Evolutionary conservation across 2,888 invertebrate genomes (phyloP).

Genomic region (Drosophila rellima): DNA sequence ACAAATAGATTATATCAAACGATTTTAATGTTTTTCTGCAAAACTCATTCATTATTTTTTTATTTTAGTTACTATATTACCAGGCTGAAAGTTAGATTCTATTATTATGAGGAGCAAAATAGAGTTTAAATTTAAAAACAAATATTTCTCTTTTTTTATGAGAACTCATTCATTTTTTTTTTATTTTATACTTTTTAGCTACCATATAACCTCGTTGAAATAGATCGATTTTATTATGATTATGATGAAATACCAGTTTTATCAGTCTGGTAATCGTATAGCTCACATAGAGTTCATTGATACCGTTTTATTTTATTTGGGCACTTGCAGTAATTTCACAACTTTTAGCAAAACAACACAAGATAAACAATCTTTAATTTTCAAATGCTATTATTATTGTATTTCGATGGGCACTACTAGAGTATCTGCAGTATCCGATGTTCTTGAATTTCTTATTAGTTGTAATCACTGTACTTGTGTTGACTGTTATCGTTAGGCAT

Average conservation of each 20-base stretch:
- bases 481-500: conserved; percentile 4
- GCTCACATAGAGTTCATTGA: conserved; percentile 21
- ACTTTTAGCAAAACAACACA: background rate
- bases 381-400: background rate
- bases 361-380: conserved; percentile 8
- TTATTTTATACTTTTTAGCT: background rate
- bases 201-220: background rate
- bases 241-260: conserved; percentile 14
- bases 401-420: background rate
- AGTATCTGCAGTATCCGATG: background rate
- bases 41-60: background rate
- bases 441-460: conserved; percentile 3
- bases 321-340: conserved; percentile 15
- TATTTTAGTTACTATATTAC: background rate
- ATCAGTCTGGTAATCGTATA: conserved; percentile 12
- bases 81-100: background rate
- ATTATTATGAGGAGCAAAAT: background rate
- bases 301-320: conserved; percentile 7
- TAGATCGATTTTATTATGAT: conserved; percentile 2
- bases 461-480: conserved; percentile 3
- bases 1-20: no score
- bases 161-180: background rate
- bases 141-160: background rate
- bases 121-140: no score
- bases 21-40: no score